Evolutionary conservation across 2,113 vertebrate species (phyloP), one percentile per base, ranked within the genome.

Genomic region (Chaetops frenatus): DNA sequence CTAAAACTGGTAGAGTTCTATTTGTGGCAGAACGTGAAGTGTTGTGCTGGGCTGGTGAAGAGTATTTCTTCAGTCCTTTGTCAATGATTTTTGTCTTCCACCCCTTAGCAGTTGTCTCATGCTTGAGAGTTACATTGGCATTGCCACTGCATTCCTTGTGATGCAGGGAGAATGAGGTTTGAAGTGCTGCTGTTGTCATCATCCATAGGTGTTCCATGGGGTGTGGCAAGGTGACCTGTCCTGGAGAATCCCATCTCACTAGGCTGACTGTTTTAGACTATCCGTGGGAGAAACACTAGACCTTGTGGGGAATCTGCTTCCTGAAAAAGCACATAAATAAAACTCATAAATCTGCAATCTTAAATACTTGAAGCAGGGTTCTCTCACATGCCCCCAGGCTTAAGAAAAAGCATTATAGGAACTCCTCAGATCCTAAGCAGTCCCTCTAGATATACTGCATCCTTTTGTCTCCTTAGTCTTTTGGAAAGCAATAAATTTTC

Each of bases 131-230:
- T 69, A 53, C 22, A 81, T 81, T 4, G 20, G 9, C 17, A 29
- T 57, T 85, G 47, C 19, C 10, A 5, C 24, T 74, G 35, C 11
- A 23, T 66, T 73, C 28, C 6, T 25, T 50, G 24, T 48, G 51
- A 40, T 5, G 2, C 12, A 22, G n/a, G n/a, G 20, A 64, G 48
- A 80, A 40, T 19, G 27, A 67, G 14, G 23, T 50, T 78, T 70
- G 45, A 62, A 48, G 35, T 45, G 42, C 65, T 57, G 31, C 47
- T 90, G 15, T 28, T 57, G 47, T 25, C 44, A 36, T 40, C 47
- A 27, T 56, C 50, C 11, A 5, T 29, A 27, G 0, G 0, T 9
- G 6, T 64, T 77, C 42, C 58, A 27, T 2, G 11, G 29, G 20
- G 4, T 19, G 21, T 15, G 38, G 9, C 29, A 45, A 60, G 45